Conservation (phyloP, 1,140 invertebrate species). For the Episyrphus balteatus region DNA sequence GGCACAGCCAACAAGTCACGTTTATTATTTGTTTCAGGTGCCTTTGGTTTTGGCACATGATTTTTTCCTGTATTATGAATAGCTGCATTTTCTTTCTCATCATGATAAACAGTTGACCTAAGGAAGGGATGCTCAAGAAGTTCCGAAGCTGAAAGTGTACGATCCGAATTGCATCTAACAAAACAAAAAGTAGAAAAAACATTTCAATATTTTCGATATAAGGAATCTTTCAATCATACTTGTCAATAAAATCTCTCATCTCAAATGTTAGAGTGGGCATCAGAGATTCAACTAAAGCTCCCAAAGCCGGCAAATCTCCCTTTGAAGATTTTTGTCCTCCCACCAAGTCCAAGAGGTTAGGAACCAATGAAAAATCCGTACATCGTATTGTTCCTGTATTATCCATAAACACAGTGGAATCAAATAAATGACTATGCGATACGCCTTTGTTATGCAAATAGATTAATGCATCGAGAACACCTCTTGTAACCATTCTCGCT, state of each 20-base stretch:
- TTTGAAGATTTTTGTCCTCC: conserved; percentile 32
- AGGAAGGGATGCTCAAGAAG: conserved; percentile 48
- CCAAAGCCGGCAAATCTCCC: conserved; percentile 29
- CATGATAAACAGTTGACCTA: conserved; percentile 28
- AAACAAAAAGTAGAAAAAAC: not conserved
- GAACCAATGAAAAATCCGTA: conserved; percentile 59
- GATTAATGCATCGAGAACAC: conserved; percentile 53
- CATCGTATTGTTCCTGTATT: conserved; percentile 45
- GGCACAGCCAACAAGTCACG: conserved; percentile 6
- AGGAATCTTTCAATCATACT: conserved; percentile 33
- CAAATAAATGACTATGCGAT: conserved; percentile 61
- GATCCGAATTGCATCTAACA: conserved; percentile 29
- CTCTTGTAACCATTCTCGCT: conserved; percentile 42
- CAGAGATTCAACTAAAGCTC: conserved; percentile 24
- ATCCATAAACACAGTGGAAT: conserved; percentile 54
- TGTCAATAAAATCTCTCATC: conserved; percentile 58
- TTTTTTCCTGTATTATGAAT: conserved; percentile 3
- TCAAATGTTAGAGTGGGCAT: conserved; percentile 41
- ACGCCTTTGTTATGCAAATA: conserved; percentile 68
- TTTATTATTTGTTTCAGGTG: not conserved
- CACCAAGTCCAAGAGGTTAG: conserved; percentile 25
- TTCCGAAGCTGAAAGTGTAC: conserved; percentile 36
- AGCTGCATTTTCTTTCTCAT: conserved; percentile 10
- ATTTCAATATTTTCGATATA: not conserved
- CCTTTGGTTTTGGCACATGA: conserved; percentile 6